These are phyloP conservation scores for Hartigia nigra DNA, from an alignment of 2,888 invertebrate species.

Conservation along the genomic window DNA sequence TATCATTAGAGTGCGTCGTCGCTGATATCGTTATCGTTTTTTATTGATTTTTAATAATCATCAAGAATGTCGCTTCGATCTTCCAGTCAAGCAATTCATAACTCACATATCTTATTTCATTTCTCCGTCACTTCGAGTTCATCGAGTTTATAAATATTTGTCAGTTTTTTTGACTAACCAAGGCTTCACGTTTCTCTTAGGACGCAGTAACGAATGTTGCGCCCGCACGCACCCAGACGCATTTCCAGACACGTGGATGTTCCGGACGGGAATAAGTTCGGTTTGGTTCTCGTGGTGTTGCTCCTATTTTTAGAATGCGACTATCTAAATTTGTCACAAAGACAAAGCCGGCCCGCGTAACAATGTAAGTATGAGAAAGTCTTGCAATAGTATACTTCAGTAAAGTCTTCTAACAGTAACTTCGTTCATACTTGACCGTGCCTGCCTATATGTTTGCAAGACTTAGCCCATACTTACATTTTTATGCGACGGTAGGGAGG, in stretches of 20 bases:
- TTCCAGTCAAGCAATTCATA: background rate
- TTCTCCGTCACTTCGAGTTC: background rate
- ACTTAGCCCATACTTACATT: no score
- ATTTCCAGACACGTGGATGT: constrained; percentile 54
- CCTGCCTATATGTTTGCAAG: no score
- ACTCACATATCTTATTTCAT: background rate
- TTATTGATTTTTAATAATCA: background rate
- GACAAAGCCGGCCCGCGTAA: no score
- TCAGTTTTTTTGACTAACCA: background rate
- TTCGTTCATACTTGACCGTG: no score
- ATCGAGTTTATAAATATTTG: background rate
- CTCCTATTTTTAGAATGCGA: constrained; percentile 51
- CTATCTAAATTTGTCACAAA: constrained; percentile 54
- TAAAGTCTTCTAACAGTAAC: no score
- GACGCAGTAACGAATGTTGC: background rate
- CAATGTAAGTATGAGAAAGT: no score
- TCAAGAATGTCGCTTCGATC: background rate
- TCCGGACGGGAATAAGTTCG: constrained; percentile 48
- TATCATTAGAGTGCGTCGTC: background rate
- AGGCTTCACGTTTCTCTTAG: background rate
- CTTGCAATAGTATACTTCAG: no score
- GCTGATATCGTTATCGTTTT: background rate
- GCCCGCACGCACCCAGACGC: constrained; percentile 12
- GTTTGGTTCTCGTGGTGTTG: constrained; percentile 46
- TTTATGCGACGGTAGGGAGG: no score